These are phyloP conservation scores for Athalia rosae DNA, from an alignment of 2,888 invertebrate species.

Conservation along the genomic window DNA sequence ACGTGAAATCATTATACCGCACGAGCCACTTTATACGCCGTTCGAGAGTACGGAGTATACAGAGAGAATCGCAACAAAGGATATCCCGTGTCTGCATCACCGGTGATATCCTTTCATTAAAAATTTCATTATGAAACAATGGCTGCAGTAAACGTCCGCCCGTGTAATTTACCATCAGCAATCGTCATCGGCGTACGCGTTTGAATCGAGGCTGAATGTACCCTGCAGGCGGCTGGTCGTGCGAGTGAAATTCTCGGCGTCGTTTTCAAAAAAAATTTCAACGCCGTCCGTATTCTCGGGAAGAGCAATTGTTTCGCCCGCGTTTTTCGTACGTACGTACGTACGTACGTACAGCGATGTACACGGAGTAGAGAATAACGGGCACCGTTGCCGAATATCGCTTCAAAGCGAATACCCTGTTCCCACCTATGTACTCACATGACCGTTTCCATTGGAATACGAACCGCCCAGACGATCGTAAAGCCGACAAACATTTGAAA, in stretches of 20 bases:
- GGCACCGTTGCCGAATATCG: neutral
- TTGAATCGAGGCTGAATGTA: conserved; percentile 16
- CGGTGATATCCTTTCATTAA: conserved; percentile 35
- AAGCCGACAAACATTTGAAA: conserved; percentile 18
- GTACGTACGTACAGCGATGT: no score
- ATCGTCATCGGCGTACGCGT: conserved; percentile 2
- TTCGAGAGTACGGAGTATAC: neutral
- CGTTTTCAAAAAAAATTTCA: neutral
- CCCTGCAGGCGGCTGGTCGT: no score
- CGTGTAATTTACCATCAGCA: conserved; percentile 28
- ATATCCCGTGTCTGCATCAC: conserved; percentile 32
- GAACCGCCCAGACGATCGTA: neutral
- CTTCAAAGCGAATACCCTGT: neutral
- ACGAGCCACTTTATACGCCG: neutral
- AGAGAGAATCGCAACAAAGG: conserved; percentile 34
- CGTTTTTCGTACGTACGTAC: no score
- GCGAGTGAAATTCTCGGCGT: neutral
- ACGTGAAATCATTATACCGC: neutral
- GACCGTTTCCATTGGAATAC: neutral
- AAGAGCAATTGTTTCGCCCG: neutral
- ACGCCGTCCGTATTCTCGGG: no score
- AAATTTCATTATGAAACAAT: conserved; percentile 43
- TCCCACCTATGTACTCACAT: neutral
- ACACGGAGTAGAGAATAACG: neutral
- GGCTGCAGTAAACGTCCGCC: conserved; percentile 32